phyloP scores from a whole-genome alignment of 2,797 vertebrate genomes.

The Paguma larvata region DNA sequence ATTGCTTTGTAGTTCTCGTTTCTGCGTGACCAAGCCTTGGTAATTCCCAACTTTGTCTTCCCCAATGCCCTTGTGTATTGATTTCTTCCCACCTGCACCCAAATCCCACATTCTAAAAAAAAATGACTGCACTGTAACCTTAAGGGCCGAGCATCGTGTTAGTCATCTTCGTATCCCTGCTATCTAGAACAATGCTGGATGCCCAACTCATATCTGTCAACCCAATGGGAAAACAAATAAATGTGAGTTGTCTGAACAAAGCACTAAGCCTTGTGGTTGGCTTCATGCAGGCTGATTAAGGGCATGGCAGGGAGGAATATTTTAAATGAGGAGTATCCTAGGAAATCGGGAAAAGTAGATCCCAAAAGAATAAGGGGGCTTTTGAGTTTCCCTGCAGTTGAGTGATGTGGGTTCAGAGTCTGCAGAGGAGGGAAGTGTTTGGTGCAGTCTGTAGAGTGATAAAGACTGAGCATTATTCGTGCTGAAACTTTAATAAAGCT shows the following conservation, averaged over 20 bases:
- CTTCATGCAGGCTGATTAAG: not conserved
- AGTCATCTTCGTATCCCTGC: not conserved
- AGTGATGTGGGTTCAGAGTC: not conserved
- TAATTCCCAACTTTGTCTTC: not conserved
- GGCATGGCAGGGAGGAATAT: not conserved
- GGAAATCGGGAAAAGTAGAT: not conserved
- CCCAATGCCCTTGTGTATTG: not conserved
- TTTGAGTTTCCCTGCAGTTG: not conserved
- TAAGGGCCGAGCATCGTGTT: not conserved
- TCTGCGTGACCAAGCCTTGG: not conserved
- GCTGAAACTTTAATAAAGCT: not conserved
- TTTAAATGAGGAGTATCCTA: slow-evolving; percentile 33
- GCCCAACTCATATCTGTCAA: not conserved
- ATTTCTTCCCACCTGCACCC: not conserved
- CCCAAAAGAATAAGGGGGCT: not conserved
- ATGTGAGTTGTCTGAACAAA: slow-evolving; percentile 22
- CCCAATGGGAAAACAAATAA: slow-evolving; percentile 26
- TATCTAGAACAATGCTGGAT: slow-evolving; percentile 22
- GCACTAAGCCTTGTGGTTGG: not conserved
- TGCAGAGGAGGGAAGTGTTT: not conserved
- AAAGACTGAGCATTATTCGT: not conserved
- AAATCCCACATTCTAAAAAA: not conserved
- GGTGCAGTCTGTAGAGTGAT: not conserved
- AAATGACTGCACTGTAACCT: not conserved
- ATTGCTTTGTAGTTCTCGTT: not conserved